phyloP scores from a whole-genome alignment of 2,797 vertebrate species.

The Iguana delicatissima region DNA sequence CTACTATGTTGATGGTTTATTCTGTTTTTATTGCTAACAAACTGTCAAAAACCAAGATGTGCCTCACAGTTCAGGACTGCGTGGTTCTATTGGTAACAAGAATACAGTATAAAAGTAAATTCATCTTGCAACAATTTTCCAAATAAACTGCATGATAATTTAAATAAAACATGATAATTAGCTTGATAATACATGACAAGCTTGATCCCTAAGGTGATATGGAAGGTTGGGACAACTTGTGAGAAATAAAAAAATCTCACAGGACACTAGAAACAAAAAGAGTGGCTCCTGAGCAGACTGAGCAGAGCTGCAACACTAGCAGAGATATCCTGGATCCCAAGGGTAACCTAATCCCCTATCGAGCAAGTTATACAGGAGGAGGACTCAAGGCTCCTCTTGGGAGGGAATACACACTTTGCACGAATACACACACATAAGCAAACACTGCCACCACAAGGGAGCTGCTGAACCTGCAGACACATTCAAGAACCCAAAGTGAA shows the following conservation, averaged over 20 bases:
- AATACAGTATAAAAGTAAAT: no score
- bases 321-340: neutral
- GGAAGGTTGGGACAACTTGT: neutral
- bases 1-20: no score
- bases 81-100: no score
- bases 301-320: neutral
- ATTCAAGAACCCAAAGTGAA: no score
- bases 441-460: neutral
- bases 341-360: neutral
- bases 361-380: no score
- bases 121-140: no score
- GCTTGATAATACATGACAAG: neutral
- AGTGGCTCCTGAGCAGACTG: neutral
- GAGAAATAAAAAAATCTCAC: neutral
- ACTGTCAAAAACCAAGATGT: no score
- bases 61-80: no score
- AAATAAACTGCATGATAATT: neutral
- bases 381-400: neutral
- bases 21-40: no score
- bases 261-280: neutral
- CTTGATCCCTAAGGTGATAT: neutral
- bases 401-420: neutral
- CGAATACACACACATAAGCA: neutral
- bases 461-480: neutral
- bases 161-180: no score